Evolutionary conservation across 2,113 vertebrate species (phyloP).

Genomic region (Crotalus viridis): DNA sequence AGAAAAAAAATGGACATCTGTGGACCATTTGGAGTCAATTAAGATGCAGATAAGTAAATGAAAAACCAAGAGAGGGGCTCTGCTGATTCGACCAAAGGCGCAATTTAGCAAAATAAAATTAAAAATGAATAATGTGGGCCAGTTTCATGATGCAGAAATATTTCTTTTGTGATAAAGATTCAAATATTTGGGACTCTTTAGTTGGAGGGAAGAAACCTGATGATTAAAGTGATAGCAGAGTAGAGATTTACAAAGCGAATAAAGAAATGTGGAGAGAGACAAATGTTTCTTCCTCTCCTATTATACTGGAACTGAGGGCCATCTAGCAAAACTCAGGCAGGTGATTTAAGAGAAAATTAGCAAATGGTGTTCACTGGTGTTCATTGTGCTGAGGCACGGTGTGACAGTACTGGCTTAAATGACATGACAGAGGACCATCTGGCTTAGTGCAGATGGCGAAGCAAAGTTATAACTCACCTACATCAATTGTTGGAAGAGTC

Average conservation of each 20-base stretch:
- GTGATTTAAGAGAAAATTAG: background rate
- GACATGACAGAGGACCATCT: background rate
- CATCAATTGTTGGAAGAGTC: background rate
- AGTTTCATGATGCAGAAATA: no score
- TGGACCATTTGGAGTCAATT: background rate
- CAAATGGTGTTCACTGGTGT: background rate
- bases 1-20: background rate
- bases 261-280: background rate
- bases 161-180: no score
- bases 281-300: background rate
- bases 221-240: background rate
- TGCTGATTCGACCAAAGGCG: background rate
- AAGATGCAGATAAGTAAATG: background rate
- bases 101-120: no score
- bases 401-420: background rate
- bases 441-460: background rate
- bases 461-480: background rate
- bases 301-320: background rate
- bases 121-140: no score
- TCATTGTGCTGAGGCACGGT: background rate
- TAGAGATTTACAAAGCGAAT: background rate
- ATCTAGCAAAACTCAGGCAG: background rate
- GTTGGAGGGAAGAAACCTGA: background rate
- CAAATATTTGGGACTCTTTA: background rate
- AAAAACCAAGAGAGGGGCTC: background rate